Percentiles rank a stretch among this genome's conserved stretches.
Conservation (phyloP, 2,797 vertebrate genomes). For the Nannoperca australis region DNA sequence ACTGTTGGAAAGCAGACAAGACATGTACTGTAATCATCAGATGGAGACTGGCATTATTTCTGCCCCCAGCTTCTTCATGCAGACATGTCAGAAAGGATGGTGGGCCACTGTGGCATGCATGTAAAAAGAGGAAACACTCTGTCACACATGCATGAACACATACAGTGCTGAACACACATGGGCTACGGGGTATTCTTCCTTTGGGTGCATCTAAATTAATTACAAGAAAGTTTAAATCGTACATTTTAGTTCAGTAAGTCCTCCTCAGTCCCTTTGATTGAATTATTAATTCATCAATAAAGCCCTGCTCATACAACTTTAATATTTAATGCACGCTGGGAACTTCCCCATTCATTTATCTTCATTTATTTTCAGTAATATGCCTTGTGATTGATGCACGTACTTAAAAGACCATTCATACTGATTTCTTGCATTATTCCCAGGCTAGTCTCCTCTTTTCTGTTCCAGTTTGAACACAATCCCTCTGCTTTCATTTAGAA, state of each 20-base stretch:
- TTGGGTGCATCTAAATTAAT: conserved; percentile 18
- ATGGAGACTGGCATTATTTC: conserved; percentile 24
- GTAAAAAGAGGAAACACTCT: conserved; percentile 11
- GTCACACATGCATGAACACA: conserved; percentile 28
- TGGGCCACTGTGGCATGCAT: conserved; percentile 21
- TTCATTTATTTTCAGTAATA: conserved; percentile 41
- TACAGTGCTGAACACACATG: background rate
- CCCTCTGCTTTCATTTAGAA: conserved; percentile 28
- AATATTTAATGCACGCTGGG: conserved; percentile 41
- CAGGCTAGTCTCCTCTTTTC: conserved; percentile 19
- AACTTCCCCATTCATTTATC: conserved; percentile 41
- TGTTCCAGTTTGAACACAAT: conserved; percentile 33
- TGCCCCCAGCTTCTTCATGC: conserved; percentile 26
- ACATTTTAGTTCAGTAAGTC: conserved; percentile 10
- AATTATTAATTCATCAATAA: conserved; percentile 52
- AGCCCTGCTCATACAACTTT: conserved; percentile 36
- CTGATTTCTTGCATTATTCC: conserved; percentile 33
- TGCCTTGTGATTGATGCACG: conserved; percentile 30
- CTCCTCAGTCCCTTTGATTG: conserved; percentile 23
- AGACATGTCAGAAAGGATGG: conserved; percentile 17
- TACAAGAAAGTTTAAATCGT: conserved; percentile 27
- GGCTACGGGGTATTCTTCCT: background rate
- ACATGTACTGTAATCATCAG: conserved; percentile 21
- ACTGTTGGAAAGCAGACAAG: conserved; percentile 15
- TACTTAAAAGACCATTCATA: background rate